Conservation (phyloP, 2,888 invertebrate genomes). For the Pediacus dermestoides region DNA sequence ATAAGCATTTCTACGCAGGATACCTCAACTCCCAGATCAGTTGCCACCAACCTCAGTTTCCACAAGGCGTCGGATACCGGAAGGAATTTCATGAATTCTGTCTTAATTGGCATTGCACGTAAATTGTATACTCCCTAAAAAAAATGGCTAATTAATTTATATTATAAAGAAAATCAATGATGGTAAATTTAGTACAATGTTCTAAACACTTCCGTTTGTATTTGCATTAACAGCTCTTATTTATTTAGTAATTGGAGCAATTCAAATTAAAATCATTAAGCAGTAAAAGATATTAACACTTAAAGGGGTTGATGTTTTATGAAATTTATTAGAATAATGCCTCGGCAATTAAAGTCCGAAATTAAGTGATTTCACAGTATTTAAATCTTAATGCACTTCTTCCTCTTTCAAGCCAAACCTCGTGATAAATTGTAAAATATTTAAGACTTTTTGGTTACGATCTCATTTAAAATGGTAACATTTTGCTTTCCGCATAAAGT, state of each 20-base stretch:
- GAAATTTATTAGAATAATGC: slow-evolving; percentile 5
- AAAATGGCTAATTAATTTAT: too few relatives aligned
- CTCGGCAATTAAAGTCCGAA: slow-evolving; percentile 1
- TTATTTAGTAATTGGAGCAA: not conserved
- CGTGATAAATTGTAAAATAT: slow-evolving; percentile 26
- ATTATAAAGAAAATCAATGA: too few relatives aligned
- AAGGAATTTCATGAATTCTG: slow-evolving; percentile 27
- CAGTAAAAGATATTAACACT: slow-evolving; percentile 3
- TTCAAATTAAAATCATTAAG: slow-evolving; percentile 3
- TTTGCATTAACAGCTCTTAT: too few relatives aligned
- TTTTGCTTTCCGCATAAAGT: slow-evolving; percentile 27
- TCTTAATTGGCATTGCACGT: slow-evolving; percentile 23
- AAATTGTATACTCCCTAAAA: slow-evolving; percentile 31
- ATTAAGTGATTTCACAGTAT: slow-evolving; percentile 6
- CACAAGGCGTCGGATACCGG: slow-evolving; percentile 36
- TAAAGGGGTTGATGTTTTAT: slow-evolving; percentile 3
- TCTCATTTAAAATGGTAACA: slow-evolving; percentile 23
- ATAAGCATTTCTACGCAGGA: slow-evolving; percentile 31
- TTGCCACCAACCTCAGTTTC: slow-evolving; percentile 34
- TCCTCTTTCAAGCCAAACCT: slow-evolving; percentile 10
- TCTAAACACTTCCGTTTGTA: too few relatives aligned
- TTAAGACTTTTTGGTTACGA: slow-evolving; percentile 19
- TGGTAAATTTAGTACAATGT: too few relatives aligned
- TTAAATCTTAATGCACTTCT: slow-evolving; percentile 5
- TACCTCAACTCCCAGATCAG: slow-evolving; percentile 24